Conservation (phyloP, 2,888 invertebrate species). For the Morpho achilles region DNA sequence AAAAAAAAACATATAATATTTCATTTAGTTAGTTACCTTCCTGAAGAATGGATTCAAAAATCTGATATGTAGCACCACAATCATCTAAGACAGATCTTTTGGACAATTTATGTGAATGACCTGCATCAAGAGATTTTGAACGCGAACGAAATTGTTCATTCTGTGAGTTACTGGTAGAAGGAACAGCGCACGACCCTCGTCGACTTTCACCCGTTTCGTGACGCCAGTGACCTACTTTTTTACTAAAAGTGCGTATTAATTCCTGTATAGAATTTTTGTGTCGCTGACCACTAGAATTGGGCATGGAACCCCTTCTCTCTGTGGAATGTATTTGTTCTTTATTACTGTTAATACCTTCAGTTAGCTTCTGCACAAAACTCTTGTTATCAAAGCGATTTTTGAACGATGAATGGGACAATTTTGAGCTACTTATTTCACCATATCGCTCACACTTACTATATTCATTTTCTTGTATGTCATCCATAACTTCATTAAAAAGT, state of each 20-base stretch:
- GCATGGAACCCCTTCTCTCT: conserved; percentile 61
- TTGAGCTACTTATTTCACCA: conserved; percentile 67
- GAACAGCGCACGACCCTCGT: conserved; percentile 62
- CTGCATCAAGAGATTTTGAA: conserved; percentile 87
- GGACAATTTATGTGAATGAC: conserved; percentile 58
- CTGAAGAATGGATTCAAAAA: conserved; percentile 86
- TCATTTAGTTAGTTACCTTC: conserved; percentile 50
- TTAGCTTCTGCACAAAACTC: conserved; percentile 64
- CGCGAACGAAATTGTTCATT: conserved; percentile 85
- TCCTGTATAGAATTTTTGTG: conserved; percentile 87
- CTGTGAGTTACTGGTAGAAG: conserved; percentile 68
- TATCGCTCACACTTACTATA: conserved; percentile 71
- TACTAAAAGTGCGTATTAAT: conserved; percentile 86
- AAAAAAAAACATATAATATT: neutral
- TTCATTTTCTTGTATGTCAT: conserved; percentile 71
- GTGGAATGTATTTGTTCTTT: conserved; percentile 38
- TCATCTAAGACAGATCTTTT: conserved; percentile 81
- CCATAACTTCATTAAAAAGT: conserved; percentile 66
- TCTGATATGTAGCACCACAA: conserved; percentile 89
- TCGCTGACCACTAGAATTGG: conserved; percentile 48
- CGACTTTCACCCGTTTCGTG: conserved; percentile 74
- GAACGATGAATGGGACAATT: conserved; percentile 45
- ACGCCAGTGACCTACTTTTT: conserved; percentile 86
- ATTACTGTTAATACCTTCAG: conserved; percentile 44
- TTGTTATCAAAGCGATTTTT: conserved; percentile 61